Percentiles rank a stretch among this genome's conserved stretches.
Evolutionary conservation across 35 echinoderm and acorn worm genomes (phyloP).

Genomic region (Anneissia japonica): DNA sequence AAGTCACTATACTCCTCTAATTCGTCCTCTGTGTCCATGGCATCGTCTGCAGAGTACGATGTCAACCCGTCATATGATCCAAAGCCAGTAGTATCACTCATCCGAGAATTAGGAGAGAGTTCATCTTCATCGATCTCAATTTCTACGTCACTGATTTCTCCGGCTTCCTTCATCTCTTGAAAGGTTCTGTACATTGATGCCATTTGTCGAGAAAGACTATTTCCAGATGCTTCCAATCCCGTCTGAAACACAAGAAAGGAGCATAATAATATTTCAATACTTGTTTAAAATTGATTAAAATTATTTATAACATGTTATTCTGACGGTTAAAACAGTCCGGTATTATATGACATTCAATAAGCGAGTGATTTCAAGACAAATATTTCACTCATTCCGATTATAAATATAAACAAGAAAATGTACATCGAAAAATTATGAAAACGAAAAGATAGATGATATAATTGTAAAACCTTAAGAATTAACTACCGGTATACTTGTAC

Average conservation of each 20-base stretch:
- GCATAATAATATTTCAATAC: too few relatives aligned
- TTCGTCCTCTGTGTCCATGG: constrained; percentile 71
- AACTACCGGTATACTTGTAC: too few relatives aligned
- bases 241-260: constrained; percentile 40
- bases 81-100: constrained; percentile 23
- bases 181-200: constrained; percentile 70
- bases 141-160: constrained; percentile 37
- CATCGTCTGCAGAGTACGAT: constrained; percentile 23
- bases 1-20: constrained; percentile 72
- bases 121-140: constrained; percentile 18
- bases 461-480: too few relatives aligned
- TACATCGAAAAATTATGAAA: too few relatives aligned
- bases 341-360: too few relatives aligned
- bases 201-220: constrained; percentile 64
- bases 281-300: too few relatives aligned
- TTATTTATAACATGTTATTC: too few relatives aligned
- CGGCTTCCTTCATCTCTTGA: constrained; percentile 64
- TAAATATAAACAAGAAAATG: too few relatives aligned
- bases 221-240: constrained; percentile 43
- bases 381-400: too few relatives aligned
- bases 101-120: constrained; percentile 26
- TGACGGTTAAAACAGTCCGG: too few relatives aligned
- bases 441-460: too few relatives aligned
- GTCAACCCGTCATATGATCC: background rate
- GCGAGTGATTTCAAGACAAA: too few relatives aligned